Base-by-base conservation (phyloP, 2,888 invertebrate species). In the Lithosia quadra region DNA sequence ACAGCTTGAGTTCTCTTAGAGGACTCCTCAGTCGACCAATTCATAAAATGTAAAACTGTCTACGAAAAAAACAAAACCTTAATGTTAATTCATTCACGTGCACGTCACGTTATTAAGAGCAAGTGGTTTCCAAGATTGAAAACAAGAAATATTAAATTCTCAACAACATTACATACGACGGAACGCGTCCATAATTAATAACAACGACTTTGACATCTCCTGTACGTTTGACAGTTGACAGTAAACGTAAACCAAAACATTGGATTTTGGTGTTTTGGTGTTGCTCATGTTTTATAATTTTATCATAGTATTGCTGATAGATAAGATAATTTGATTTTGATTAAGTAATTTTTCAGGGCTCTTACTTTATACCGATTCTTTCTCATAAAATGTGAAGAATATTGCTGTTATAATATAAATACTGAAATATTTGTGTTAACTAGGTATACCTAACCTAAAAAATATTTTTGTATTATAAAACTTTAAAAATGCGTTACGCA, bases 401-500 rank as follows among this genome's bases (percentile, higher is more conserved):
- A 56, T 15, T 22, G 15, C 39, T 39, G 11, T 49, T 57, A 7
- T n/a, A n/a, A n/a, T n/a, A n/a, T 9, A 10, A 18, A 8, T 28
- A n/a, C 9, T 8, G 1, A 62, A 21, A 62, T 34, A 56, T 36
- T 13, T 34, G 39, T 13, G 9, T 15, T 13, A 58, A 43, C 15
- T 63, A 4, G n/a, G n/a, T n/a, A n/a, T n/a, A n/a, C n/a, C n/a
- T 80, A 80, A 79, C 80, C 80, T 80, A 24, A 10, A 71, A 55
- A 62, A 10, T 67, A 15, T 72, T 64, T 67, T 22, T 21, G 21
- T 13, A n/a, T 43, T 8, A 33, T 65, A 49, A 34, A 63, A 53
- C 39, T 59, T 21, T n/a, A 18, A 83, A 95, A 74, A 98, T 98
- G 98, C 96, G 98, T 57, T 99, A 98, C 88, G 99, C 98, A 21